Evolutionary conservation across 1,140 invertebrate species (phyloP).

Genomic region (Zaprionus africanus): DNA sequence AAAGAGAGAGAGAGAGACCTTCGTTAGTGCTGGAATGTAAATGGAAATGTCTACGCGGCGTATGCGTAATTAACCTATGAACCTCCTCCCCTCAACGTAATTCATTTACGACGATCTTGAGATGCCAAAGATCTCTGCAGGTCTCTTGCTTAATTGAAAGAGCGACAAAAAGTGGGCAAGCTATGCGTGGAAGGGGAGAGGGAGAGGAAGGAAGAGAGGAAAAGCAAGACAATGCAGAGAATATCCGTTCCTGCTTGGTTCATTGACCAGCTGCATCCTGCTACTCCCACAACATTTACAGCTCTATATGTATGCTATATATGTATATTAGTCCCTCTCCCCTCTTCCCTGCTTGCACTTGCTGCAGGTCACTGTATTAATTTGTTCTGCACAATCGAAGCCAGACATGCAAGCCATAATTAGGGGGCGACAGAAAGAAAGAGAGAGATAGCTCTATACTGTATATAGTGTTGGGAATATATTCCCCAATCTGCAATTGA

Average conservation of each 20-base stretch:
- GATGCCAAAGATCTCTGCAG: neutral
- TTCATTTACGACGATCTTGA: slow-evolving; percentile 56
- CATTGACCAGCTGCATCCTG: slow-evolving; percentile 53
- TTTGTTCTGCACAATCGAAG: neutral
- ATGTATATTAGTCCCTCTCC: too few species aligned
- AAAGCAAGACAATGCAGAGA: neutral
- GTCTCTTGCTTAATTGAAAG: neutral
- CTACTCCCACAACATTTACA: slow-evolving; percentile 18
- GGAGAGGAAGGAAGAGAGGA: neutral
- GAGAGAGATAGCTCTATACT: too few species aligned
- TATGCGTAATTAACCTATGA: slow-evolving; percentile 78
- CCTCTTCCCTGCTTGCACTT: neutral
- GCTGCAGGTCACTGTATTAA: neutral
- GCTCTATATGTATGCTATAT: neutral
- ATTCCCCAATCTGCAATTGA: slow-evolving; percentile 55
- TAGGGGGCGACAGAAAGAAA: neutral
- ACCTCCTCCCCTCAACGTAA: slow-evolving; percentile 39
- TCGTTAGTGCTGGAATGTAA: slow-evolving; percentile 29
- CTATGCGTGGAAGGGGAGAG: slow-evolving; percentile 7
- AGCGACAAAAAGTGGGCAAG: neutral
- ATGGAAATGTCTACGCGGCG: slow-evolving; percentile 42
- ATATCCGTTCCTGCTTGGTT: neutral
- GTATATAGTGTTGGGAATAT: neutral
- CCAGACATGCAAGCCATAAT: slow-evolving; percentile 1
- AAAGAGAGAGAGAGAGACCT: slow-evolving; percentile 7